These are phyloP conservation scores for Chaitophorus viminalis DNA, from an alignment of 2,888 invertebrate species.

Conservation along the genomic window DNA sequence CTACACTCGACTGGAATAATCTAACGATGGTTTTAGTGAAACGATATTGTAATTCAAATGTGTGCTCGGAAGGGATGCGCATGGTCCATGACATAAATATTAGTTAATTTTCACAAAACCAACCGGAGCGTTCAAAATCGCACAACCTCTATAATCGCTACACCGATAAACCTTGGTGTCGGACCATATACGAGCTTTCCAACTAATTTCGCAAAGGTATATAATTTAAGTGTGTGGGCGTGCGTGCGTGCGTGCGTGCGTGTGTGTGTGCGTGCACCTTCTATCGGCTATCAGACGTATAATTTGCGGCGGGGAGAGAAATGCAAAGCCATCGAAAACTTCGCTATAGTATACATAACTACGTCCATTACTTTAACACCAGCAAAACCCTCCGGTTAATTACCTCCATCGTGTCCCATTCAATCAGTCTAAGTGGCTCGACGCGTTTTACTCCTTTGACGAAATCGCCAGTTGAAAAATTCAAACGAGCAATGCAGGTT, in stretches of 20 bases:
- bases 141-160: conserved; percentile 37
- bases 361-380: conserved; percentile 44
- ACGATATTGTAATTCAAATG: conserved; percentile 15
- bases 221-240: too few species aligned
- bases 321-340: conserved; percentile 14
- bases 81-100: conserved; percentile 12
- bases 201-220: conserved; percentile 9
- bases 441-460: conserved; percentile 20
- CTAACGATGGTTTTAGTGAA: neutral
- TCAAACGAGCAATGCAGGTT: neutral
- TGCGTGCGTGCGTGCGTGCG: neutral
- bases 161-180: conserved; percentile 23
- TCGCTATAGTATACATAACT: neutral
- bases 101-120: conserved; percentile 34
- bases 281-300: neutral
- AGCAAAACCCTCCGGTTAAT: conserved; percentile 34
- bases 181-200: neutral
- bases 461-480: neutral
- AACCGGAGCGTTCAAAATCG: conserved; percentile 26
- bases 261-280: neutral
- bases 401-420: conserved; percentile 13
- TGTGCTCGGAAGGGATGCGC: neutral
- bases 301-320: neutral
- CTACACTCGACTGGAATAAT: neutral
- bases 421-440: conserved; percentile 48